These are phyloP conservation scores for Diabrotica virgifera DNA, from an alignment of 1,140 invertebrate genomes.

Conservation along the genomic window DNA sequence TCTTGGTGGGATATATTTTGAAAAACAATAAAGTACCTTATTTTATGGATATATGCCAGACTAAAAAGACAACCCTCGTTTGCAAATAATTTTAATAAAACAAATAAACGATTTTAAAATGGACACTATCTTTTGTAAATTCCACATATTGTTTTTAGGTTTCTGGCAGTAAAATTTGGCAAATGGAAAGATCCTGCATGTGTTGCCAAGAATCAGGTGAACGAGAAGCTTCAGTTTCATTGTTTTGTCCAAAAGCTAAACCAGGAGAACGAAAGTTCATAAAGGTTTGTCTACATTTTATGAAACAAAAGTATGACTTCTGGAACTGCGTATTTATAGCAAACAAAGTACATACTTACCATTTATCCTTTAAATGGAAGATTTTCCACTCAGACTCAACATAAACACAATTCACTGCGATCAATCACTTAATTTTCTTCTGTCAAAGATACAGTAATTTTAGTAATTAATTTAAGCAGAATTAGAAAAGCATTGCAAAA, in stretches of 20 bases:
- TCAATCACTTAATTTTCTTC: neutral
- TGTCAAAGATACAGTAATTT: neutral
- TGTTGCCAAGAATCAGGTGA: slow-evolving; percentile 93
- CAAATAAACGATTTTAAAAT: too few relatives aligned
- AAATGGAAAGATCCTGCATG: slow-evolving; percentile 92
- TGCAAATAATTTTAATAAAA: too few relatives aligned
- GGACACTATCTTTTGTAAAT: slow-evolving; percentile 5
- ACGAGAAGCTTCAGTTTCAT: slow-evolving; percentile 80
- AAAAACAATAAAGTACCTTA: too few relatives aligned
- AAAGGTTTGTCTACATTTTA: slow-evolving; percentile 59
- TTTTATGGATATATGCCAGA: too few relatives aligned
- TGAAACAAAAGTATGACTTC: too few relatives aligned
- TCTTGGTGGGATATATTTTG: too few relatives aligned
- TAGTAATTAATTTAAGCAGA: neutral
- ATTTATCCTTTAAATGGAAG: too few relatives aligned
- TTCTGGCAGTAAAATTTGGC: slow-evolving; percentile 94
- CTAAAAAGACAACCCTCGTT: too few relatives aligned
- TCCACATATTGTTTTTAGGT: slow-evolving; percentile 57
- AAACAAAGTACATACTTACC: too few relatives aligned
- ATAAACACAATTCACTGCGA: neutral
- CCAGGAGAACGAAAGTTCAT: slow-evolving; percentile 80
- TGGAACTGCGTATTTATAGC: too few relatives aligned
- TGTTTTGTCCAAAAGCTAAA: slow-evolving; percentile 87
- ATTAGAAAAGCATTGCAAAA: neutral
- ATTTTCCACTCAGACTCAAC: too few relatives aligned